These are phyloP conservation scores for Gymnosoma rotundatum DNA, from an alignment of 2,888 invertebrate species.

Conservation along the genomic window DNA sequence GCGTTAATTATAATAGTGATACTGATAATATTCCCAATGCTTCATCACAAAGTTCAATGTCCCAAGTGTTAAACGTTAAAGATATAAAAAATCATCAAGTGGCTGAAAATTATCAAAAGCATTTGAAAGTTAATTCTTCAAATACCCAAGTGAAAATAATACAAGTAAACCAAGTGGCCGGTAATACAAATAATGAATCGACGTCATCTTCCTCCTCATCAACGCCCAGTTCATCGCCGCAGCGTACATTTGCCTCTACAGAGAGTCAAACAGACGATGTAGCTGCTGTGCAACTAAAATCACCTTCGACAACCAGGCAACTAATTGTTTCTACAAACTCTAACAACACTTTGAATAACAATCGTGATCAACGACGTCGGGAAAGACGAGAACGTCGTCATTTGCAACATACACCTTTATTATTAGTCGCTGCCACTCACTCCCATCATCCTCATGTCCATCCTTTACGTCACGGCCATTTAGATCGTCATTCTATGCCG, in stretches of 20 bases:
- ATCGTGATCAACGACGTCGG: conserved; percentile 84
- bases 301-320: conserved; percentile 49
- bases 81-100: conserved; percentile 60
- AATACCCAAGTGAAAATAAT: conserved; percentile 77
- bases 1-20: conserved; percentile 72
- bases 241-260: conserved; percentile 87
- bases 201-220: conserved; percentile 36
- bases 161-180: conserved; percentile 74
- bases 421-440: conserved; percentile 74
- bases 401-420: conserved; percentile 61
- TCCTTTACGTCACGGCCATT: conserved; percentile 70
- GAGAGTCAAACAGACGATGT: conserved; percentile 90
- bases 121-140: conserved; percentile 33
- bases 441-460: conserved; percentile 63
- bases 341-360: conserved; percentile 73
- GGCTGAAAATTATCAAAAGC: conserved; percentile 67
- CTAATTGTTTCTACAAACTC: conserved; percentile 50
- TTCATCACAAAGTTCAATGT: conserved; percentile 69
- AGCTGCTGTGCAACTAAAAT: conserved; percentile 70
- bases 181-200: conserved; percentile 21
- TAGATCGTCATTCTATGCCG: conserved; percentile 74
- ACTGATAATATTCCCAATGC: conserved; percentile 39
- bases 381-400: conserved; percentile 85
- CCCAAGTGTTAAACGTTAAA: conserved; percentile 74
- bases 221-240: conserved; percentile 73